Evolutionary conservation across 92 coral and sea anemone genomes (phyloP).

Genomic region (Micromussa lordhowensis): DNA sequence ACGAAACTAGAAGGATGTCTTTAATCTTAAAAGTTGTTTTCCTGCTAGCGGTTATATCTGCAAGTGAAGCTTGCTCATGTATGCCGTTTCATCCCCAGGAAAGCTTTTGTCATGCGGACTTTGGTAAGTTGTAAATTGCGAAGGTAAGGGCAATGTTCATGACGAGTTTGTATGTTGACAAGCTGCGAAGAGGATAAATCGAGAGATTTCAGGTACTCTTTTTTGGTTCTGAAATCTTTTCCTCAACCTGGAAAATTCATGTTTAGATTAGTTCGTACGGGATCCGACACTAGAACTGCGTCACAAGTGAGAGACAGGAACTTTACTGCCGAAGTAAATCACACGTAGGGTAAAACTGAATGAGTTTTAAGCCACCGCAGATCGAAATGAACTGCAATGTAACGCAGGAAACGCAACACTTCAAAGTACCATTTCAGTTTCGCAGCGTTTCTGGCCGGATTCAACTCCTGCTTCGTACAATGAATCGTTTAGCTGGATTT

Average conservation of each 20-base stretch:
- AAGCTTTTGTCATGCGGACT: neutral
- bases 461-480: neutral
- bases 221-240: neutral
- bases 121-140: neutral
- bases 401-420: neutral
- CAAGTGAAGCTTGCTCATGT: neutral
- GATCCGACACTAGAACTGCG: slow-evolving; percentile 3
- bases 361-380: neutral
- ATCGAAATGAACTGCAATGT: neutral
- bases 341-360: neutral
- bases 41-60: neutral
- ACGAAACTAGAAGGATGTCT: neutral
- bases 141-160: neutral
- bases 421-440: neutral
- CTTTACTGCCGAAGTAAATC: neutral
- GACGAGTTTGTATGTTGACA: neutral
- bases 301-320: neutral
- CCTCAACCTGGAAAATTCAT: neutral
- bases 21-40: neutral
- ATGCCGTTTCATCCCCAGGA: neutral
- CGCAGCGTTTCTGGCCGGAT: neutral
- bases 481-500: no score
- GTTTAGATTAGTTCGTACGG: neutral
- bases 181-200: neutral
- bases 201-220: neutral